Evolutionary conservation across 1,140 invertebrate species (phyloP).

Genomic region (Monochamus saltuarius): DNA sequence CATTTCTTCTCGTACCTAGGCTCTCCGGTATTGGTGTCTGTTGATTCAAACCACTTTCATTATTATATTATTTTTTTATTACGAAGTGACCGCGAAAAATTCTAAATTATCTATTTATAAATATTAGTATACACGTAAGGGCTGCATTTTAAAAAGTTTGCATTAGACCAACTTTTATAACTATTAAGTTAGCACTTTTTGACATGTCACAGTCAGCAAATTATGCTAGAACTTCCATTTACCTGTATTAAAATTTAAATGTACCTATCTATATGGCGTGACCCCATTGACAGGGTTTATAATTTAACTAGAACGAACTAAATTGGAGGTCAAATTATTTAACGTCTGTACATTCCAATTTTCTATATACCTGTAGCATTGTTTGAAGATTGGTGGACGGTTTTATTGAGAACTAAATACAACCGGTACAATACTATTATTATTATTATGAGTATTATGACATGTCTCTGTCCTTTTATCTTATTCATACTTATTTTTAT

Average conservation of each 20-base stretch:
- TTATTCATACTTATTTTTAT: background rate
- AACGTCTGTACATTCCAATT: conserved; percentile 2
- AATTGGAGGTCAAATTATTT: conserved; percentile 9
- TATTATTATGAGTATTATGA: too few species aligned
- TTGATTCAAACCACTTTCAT: background rate
- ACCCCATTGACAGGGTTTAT: background rate
- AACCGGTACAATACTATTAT: too few species aligned
- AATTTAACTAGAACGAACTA: conserved; percentile 11
- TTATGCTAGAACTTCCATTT: too few species aligned
- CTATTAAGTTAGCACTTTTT: too few species aligned
- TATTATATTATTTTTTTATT: conserved; percentile 5
- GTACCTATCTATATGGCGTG: too few species aligned
- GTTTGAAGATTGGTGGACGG: conserved; percentile 14
- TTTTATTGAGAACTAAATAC: too few species aligned
- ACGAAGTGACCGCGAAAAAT: conserved; percentile 6
- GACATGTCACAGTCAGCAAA: too few species aligned
- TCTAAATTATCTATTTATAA: conserved; percentile 5
- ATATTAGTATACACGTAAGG: background rate
- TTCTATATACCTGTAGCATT: conserved; percentile 9
- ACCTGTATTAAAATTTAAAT: too few species aligned
- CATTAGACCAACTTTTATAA: too few species aligned
- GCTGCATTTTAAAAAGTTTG: background rate
- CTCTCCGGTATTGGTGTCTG: background rate
- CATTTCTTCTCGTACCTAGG: conserved; percentile 4
- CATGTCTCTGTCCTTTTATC: too few species aligned